Evolutionary conservation across 2,113 vertebrate species (phyloP), one percentile per base, ranked within the genome.

Genomic region (Phocoena sinus): DNA sequence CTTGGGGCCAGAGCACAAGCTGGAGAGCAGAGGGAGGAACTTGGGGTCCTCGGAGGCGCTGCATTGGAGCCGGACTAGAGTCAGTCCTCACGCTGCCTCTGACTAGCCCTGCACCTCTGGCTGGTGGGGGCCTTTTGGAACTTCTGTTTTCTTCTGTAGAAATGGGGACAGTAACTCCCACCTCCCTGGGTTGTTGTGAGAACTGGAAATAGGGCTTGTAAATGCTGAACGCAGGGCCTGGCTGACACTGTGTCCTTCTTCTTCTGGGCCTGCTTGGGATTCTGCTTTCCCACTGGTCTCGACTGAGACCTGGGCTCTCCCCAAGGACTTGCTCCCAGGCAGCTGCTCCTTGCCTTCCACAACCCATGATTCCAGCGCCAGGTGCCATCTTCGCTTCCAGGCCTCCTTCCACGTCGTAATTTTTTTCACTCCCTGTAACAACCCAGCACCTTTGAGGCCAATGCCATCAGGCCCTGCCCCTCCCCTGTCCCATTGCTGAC

Each of bases 401-500:
- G 18, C 6, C 36, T 28, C 86, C 63, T 41, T 18, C 3, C 6
- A 38, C n/a, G 21, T 6, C 14, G 23, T 28, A 33, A 25, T 23
- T 84, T 50, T 70, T 41, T 33, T 53, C 6, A 8, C 7, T 15
- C 17, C 18, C 80, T 73, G 13, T 71, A 62, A 56, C 79, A 79
- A 31, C 20, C 12, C 33, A 95, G 41, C 56, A 13, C 44, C 74
- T 82, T 65, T 77, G 92, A 89, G 84, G 58, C 67, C 0, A 1
- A 47, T 1, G 33, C 47, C 10, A 25, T 71, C 28, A 44, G 70
- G 67, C 47, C 14, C 38, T 26, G 31, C 3, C 12, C 18, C 9
- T 4, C 28, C 58, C 28, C 21, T 2, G 8, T 10, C 31, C 28
- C 68, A 53, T 26, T 1, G 0, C 5, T 12, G 53, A 86, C 53